Evolutionary conservation across 2,888 invertebrate species (phyloP), one percentile per base, ranked within the genome.

Genomic region (Tenodera sinensis): DNA sequence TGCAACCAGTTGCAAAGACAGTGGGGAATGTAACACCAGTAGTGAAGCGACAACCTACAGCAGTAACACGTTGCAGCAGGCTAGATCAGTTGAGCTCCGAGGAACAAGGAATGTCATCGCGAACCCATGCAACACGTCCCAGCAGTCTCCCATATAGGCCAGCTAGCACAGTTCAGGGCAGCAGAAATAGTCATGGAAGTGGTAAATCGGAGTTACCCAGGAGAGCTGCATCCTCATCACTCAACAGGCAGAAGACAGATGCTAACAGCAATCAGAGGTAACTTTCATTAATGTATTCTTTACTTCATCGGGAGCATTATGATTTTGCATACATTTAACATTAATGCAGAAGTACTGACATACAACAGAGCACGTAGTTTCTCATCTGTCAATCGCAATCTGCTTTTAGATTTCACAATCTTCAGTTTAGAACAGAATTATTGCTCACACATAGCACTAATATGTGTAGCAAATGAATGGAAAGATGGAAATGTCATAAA

Each of bases 121-220:
- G n/a, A 28, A 34, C 14, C 30, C 87, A 83, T 34, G 83, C 83
- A 12, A 30, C 71, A 20, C 93, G 96, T 89, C 96, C 96, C 0
- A 95, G 96, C 91, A 96, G 96, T 90, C 93, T 97, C 91, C 96
- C 96, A 28, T 96, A 96, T 93, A 95, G 96, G 28, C 95, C 94
- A 28, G 92, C 94, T 42, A 88, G 28, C 91, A 92, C 34, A 92
- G 92, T 3, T n/a, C 88, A 87, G 15, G 89, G 85, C 85, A 83
- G 91, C 91, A n/a, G 91, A 92, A 27, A 88, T 91, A 87, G 91
- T 91, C 30, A 93, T 93, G 20, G 91, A 91, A 91, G 85, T 91
- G 92, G 15, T 93, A 93, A 91, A 90, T 92, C 28, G 92, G 90
- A 92, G 30, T 89, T 91, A n/a, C 94, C 94, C 30, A 94, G 96